Evolutionary conservation across 2,888 invertebrate genomes (phyloP), one percentile per base, ranked within the genome.

Genomic region (Falcaria lacertinaria): DNA sequence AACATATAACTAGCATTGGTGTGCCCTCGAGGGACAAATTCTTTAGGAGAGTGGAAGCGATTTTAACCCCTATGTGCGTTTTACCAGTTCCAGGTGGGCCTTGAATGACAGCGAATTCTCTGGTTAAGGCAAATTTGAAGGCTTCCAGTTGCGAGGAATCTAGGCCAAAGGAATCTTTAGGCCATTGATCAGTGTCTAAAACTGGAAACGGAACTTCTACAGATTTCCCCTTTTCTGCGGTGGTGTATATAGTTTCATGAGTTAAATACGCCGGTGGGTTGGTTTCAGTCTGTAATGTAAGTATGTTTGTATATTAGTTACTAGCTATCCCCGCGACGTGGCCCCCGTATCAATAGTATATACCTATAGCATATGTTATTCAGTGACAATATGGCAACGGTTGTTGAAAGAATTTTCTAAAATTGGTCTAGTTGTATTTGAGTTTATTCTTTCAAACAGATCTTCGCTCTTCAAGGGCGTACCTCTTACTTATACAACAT

Each of bases 41-140:
- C 45, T 90, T 75, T 1, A 96, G 72, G 16, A 97, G 66, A 0
- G 91, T 90, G 42, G 92, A 85, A 0, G 94, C 92, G 15, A 97
- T 91, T 89, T 94, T 93, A 22, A 95, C 80, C 0, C 96, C 96
- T 47, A 96, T 74, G 70, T 91, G 94, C 0, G 96, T 96, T 87
- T 96, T 97, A 0, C 96, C 97, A 0, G 96, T 96, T 1, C 97
- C 97, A 0, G 97, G 96, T 0, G 96, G 96, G 0, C 97, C 97
- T 86, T 96, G 96, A 48, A 96, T 94, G 0, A 96, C 90, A 0
- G 92, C 92, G 52, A 96, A 92, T 76, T 96, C 93, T 61, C 91
- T 88, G 0, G 91, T 93, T 1, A 97, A 64, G 0, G 95, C 94
- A 25, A 91, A 89, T 54, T 90, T 87, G 59, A 92, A 92, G 0